A percentile compares a stretch with the other conserved stretches of the same genome.
These are phyloP conservation scores for Parelbella ahira DNA, from an alignment of 2,888 invertebrate species.

Conservation along the genomic window DNA sequence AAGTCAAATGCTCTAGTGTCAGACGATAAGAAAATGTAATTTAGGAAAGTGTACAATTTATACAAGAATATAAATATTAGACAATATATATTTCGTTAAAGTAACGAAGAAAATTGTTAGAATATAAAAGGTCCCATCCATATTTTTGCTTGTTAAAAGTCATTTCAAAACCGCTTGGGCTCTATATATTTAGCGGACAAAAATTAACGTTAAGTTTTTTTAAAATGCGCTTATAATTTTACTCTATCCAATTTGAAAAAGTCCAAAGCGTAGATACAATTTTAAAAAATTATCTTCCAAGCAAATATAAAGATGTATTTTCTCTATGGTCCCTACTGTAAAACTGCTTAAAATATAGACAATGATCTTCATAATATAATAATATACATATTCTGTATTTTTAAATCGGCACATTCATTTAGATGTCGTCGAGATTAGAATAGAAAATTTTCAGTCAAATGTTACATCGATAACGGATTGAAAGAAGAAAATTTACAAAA, in stretches of 20 bases:
- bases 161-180: slow-evolving; percentile 6
- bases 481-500: too few relatives aligned
- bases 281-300: slow-evolving; percentile 30
- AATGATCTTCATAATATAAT: too few relatives aligned
- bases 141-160: slow-evolving; percentile 42
- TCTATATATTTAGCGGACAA: slow-evolving; percentile 4
- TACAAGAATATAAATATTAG: slow-evolving; percentile 57
- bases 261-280: slow-evolving; percentile 14
- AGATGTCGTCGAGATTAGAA: too few relatives aligned
- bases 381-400: too few relatives aligned
- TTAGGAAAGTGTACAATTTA: slow-evolving; percentile 54
- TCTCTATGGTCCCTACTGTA: slow-evolving; percentile 74
- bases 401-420: too few relatives aligned
- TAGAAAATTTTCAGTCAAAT: slow-evolving; percentile 49
- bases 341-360: slow-evolving; percentile 50
- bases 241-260: too few relatives aligned
- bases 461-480: too few relatives aligned
- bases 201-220: slow-evolving; percentile 1
- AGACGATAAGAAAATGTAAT: slow-evolving; percentile 41
- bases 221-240: too few relatives aligned
- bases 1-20: slow-evolving; percentile 51
- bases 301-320: slow-evolving; percentile 53
- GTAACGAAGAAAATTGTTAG: slow-evolving; percentile 48
- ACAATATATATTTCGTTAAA: slow-evolving; percentile 41
- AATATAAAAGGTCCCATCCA: slow-evolving; percentile 51